Base-by-base conservation (phyloP, 2,797 vertebrate species). In the Lacerta agilis region DNA sequence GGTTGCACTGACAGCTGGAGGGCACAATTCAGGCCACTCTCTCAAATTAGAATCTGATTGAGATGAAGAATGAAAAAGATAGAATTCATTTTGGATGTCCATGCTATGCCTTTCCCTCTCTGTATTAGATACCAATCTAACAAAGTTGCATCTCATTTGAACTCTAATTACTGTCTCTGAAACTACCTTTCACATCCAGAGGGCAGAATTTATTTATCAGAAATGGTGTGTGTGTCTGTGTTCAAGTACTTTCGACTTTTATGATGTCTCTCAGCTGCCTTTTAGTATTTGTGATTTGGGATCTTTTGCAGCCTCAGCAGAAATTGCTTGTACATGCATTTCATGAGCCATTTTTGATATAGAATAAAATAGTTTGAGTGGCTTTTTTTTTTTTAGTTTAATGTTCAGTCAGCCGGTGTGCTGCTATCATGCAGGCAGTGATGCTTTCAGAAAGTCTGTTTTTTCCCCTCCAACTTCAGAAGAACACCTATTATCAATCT, bases 271-370 rank as follows among this genome's bases (percentile, higher is more conserved):
- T 67, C 67, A 38, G 36, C 10, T 77, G 82, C 13, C 7, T 36
- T 80, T 86, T 76, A 43, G 0, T 64, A 86, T 87, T 13, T 36
- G 79, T 89, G 83, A 5, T 25, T 91, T 87, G 85, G 33, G 45
- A 66, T 79, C 27, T 91, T 92, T 71, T 85, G 27, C 76, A n/a
- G 10, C 84, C 87, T 81, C 85, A 89, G 75, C 27, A 90, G 87
- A 89, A 92, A 43, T 9, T 87, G 41, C 8, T 43, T 8, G 17
- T 85, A 84, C 61, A 11, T 83, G 71, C 20, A 41, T 27, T 36
- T 82, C 4, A 1, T 67, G 72, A 87, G 36, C n/a, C 0, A 38
- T 82, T 89, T 83, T 69, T 55, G 67, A 75, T 87, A 89, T 87
- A 86, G n/a, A 83, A 23, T 45, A 84, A 58, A 87, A 11, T 23